These are phyloP conservation scores for Bovichtus diacanthus DNA, from an alignment of 2,797 vertebrate genomes.

Conservation along the genomic window DNA sequence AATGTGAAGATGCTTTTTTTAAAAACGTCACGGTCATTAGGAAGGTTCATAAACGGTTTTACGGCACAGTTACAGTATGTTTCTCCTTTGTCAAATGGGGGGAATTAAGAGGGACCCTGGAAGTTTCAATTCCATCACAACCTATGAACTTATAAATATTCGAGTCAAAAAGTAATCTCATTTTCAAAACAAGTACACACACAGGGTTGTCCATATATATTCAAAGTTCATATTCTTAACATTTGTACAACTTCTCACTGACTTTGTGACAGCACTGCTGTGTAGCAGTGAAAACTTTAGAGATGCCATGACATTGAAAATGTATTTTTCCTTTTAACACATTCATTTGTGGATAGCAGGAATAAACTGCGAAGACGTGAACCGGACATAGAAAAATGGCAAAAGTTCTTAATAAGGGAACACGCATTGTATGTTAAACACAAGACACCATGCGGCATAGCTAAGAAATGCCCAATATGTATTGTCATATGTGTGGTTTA, in stretches of 20 bases:
- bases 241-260: conserved; percentile 12
- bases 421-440: background rate
- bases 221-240: conserved; percentile 5
- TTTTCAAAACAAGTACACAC: conserved; percentile 6
- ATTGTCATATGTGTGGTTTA: background rate
- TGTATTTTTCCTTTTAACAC: conserved; percentile 1
- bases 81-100: background rate
- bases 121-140: background rate
- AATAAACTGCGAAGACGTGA: background rate
- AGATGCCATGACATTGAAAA: conserved; percentile 3
- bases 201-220: background rate
- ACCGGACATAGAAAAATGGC: background rate
- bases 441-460: background rate
- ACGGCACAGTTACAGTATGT: background rate
- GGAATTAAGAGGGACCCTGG: background rate
- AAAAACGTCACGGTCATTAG: background rate
- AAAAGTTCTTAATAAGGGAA: background rate
- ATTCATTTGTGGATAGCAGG: background rate
- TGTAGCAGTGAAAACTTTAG: conserved; percentile 8
- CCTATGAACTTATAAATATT: conserved; percentile 14
- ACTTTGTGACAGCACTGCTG: background rate
- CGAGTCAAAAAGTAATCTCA: background rate
- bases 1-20: background rate
- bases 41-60: background rate
- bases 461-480: background rate